These are phyloP conservation scores for Incurvaria masculella DNA, from an alignment of 2,888 invertebrate species.

Conservation along the genomic window DNA sequence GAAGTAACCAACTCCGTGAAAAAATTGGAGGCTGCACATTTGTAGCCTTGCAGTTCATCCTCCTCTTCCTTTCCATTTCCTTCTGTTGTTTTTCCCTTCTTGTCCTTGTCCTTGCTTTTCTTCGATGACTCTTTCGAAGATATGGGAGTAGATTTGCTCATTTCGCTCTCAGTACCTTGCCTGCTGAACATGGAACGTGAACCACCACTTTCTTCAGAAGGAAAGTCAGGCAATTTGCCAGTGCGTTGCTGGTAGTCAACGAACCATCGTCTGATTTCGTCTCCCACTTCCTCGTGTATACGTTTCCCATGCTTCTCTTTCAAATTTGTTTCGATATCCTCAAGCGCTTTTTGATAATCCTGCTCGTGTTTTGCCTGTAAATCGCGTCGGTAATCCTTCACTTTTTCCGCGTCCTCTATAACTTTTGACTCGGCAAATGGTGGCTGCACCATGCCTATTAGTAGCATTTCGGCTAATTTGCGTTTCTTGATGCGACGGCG, in stretches of 20 bases:
- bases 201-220: conserved; percentile 88
- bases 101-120: conserved; percentile 69
- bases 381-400: conserved; percentile 55
- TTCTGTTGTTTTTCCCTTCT: conserved; percentile 53
- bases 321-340: conserved; percentile 60
- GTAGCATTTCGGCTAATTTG: conserved; percentile 80
- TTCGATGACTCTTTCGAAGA: conserved; percentile 77
- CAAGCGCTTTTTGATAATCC: conserved; percentile 67
- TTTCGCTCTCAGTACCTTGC: conserved; percentile 76
- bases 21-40: conserved; percentile 68
- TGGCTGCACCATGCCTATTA: conserved; percentile 78
- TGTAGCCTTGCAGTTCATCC: conserved; percentile 61
- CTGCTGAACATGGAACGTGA: conserved; percentile 80
- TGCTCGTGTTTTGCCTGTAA: conserved; percentile 66
- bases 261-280: conserved; percentile 86
- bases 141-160: conserved; percentile 74
- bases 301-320: conserved; percentile 67
- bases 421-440: conserved; percentile 44
- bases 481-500: conserved; percentile 66
- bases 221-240: conserved; percentile 87
- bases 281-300: conserved; percentile 83
- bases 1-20: conserved; percentile 67
- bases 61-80: conserved; percentile 60
- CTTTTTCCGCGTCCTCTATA: conserved; percentile 33
- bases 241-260: conserved; percentile 77